Conservation (phyloP, 2,113 vertebrate species). For the Otocyon megalotis region DNA sequence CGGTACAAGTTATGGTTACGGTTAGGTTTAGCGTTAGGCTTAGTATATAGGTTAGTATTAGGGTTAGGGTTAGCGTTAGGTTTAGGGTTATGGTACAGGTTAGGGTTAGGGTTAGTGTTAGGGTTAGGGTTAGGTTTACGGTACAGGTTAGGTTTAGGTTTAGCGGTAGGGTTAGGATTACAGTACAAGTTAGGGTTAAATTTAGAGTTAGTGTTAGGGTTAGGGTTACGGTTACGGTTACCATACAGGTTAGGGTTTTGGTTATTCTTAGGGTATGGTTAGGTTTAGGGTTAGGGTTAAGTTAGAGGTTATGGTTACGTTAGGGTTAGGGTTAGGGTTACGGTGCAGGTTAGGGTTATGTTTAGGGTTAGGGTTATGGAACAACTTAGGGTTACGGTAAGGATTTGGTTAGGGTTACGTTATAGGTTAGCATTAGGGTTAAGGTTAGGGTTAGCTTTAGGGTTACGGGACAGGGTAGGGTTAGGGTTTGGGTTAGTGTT, state of each 20-base stretch:
- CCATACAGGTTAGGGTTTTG: constrained; percentile 62
- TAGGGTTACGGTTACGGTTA: constrained; percentile 35
- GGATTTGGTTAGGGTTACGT: constrained; percentile 55
- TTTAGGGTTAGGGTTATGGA: constrained; percentile 33
- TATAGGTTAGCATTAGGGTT: too few species aligned
- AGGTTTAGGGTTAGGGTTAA: constrained; percentile 51
- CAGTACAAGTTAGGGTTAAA: constrained; percentile 44
- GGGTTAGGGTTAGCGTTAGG: too few species aligned
- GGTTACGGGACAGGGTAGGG: constrained; percentile 13
- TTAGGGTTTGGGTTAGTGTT: constrained; percentile 56
- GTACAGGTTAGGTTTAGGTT: too few species aligned
- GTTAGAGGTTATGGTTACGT: neutral
- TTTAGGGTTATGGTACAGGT: too few species aligned
- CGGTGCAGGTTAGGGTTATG: constrained; percentile 36
- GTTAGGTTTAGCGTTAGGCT: too few species aligned
- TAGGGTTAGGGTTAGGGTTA: constrained; percentile 32
- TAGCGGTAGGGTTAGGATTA: too few species aligned
- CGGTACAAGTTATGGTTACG: too few species aligned
- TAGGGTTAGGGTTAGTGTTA: too few species aligned
- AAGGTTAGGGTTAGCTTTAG: too few species aligned
- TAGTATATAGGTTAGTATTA: too few species aligned
- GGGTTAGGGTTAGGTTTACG: too few species aligned
- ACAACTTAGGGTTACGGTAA: neutral
- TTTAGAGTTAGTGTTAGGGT: constrained; percentile 42
- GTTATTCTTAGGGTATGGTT: constrained; percentile 59